Base-by-base conservation (phyloP, 2,888 invertebrate species). In the Idaea dimidiata region DNA sequence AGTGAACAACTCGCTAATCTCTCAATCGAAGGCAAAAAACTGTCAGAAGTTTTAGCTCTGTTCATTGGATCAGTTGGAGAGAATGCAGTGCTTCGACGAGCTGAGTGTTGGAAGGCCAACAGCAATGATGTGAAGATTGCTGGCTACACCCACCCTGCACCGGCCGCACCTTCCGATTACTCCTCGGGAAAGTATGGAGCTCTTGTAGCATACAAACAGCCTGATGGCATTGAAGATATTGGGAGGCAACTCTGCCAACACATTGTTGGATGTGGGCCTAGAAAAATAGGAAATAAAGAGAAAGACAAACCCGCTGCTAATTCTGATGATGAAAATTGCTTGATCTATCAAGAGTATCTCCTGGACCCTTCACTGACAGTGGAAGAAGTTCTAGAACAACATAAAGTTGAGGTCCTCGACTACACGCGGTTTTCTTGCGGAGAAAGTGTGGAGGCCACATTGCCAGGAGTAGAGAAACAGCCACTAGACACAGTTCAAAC, bases 391-490 rank as follows among this genome's bases (percentile, higher is more conserved):
- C 84, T 97, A 62, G 87, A 95, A 59, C 94, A 95, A 67, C 92
- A 96, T 72, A 89, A 94, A 66, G 83, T 95, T 0, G 93, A 94
- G 80, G 89, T 98, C 17, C 77, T 97, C 8, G 97, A 98, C 84
- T 99, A 97, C 85, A 94, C 95, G 66, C 94, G 99, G 67, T 97
- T 96, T 86, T 97, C 97, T 81, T 97, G 97, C 83, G 98, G 99
- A 0, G 98, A 97, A 86, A 75, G 76, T 17, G 71, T 83, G 16
- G 88, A 89, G 72, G 75, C 80, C 6, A 82, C 72, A 59, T 80
- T 91, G 83, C 88, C 84, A 10, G 92, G 91, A n/a, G 87, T 90
- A 64, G 92, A 89, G 67, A 91, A 89, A 67, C 89, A 93, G 72
- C 89, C 92, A 6, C 82, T 95, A 68, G 94, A 95, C 66, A 90